Conservation (phyloP, 2,888 invertebrate species). For the Cephonodes hylas region DNA sequence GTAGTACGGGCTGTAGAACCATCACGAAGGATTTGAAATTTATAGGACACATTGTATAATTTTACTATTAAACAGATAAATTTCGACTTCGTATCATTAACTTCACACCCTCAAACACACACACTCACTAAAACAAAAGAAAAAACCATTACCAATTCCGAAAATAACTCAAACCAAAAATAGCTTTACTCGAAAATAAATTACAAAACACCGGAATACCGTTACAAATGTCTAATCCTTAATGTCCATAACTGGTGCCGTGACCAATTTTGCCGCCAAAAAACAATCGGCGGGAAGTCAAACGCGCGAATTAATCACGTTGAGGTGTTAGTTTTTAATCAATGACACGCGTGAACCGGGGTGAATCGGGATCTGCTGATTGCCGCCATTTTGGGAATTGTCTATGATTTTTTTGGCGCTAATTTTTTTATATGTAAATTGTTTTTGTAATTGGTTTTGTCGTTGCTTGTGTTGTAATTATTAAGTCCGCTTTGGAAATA, state of each 20-base stretch:
- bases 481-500: no score
- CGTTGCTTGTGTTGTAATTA: not conserved
- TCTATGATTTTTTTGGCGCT: not conserved
- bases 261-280: not conserved
- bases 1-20: no score
- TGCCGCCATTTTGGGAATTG: not conserved
- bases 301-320: constrained; percentile 2
- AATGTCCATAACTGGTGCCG: not conserved
- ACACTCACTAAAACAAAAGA: no score
- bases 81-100: no score
- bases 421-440: not conserved
- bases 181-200: not conserved
- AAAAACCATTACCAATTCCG: not conserved
- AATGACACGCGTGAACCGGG: not conserved
- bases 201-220: not conserved
- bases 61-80: no score
- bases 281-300: constrained; percentile 5
- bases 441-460: no score
- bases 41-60: no score
- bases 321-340: constrained; percentile 8
- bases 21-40: no score
- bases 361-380: not conserved
- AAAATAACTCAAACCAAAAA: not conserved
- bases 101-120: no score
- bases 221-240: not conserved